Conservation (phyloP, 2,888 invertebrate species). For the Morpho achilles region DNA sequence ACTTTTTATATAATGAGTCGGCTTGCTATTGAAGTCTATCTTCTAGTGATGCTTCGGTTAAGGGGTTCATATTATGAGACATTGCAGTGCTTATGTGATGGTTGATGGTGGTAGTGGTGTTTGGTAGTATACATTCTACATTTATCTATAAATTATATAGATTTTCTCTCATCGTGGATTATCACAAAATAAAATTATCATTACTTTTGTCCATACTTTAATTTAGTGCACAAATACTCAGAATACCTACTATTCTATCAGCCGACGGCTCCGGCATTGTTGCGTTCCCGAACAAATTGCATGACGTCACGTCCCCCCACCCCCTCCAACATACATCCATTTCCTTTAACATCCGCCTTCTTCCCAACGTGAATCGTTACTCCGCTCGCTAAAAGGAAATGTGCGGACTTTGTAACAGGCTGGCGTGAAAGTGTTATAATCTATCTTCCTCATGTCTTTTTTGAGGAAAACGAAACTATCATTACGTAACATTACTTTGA, state of each 20-base stretch:
- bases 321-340: slow-evolving; percentile 49
- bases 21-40: too few species aligned
- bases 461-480: neutral
- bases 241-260: slow-evolving; percentile 6
- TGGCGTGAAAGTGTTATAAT: slow-evolving; percentile 6
- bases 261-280: slow-evolving; percentile 52
- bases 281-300: slow-evolving; percentile 71
- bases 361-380: slow-evolving; percentile 36
- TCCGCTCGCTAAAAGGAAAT: slow-evolving; percentile 23
- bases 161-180: neutral
- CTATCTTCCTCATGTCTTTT: neutral
- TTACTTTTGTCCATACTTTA: too few species aligned
- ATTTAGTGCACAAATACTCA: neutral
- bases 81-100: too few species aligned
- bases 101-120: too few species aligned
- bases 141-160: too few species aligned
- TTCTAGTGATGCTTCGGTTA: too few species aligned
- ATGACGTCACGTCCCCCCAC: slow-evolving; percentile 59
- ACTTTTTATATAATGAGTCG: too few species aligned
- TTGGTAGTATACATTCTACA: too few species aligned
- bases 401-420: slow-evolving; percentile 19
- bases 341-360: slow-evolving; percentile 54
- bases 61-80: too few species aligned
- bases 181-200: neutral
- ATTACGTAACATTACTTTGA: slow-evolving; percentile 1